phyloP scores from a whole-genome alignment of 2,888 invertebrate genomes.

The Theretra japonica region DNA sequence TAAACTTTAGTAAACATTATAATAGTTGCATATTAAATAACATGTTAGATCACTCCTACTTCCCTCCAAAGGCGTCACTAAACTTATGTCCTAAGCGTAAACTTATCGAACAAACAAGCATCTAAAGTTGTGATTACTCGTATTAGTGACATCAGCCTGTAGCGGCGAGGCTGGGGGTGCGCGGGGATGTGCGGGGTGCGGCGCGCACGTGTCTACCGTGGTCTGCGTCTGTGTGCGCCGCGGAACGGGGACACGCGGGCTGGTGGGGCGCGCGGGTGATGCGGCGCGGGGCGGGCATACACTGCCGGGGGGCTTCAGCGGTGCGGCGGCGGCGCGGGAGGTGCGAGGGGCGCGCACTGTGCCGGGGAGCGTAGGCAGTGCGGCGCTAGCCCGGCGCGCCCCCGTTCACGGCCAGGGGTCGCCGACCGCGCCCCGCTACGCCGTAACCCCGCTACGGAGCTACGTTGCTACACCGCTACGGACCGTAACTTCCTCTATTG shows the following conservation, averaged over 20 bases:
- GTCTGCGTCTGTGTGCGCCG: conserved; percentile 39
- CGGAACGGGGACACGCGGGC: conserved; percentile 34
- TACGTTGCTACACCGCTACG: conserved; percentile 60
- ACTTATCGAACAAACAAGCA: conserved; percentile 17
- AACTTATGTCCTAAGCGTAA: background rate
- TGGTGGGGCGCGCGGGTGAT: conserved; percentile 17
- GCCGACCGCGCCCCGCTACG: conserved; percentile 82
- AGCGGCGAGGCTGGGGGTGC: conserved; percentile 1
- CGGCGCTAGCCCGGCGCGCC: conserved; percentile 67
- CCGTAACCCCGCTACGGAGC: conserved; percentile 77
- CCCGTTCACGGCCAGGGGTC: conserved; percentile 85
- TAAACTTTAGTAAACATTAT: background rate
- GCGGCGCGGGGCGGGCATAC: conserved; percentile 66
- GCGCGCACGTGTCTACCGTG: conserved; percentile 64
- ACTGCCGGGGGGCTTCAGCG: conserved; percentile 85
- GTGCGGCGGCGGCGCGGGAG: conserved; percentile 50
- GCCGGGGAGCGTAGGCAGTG: conserved; percentile 47
- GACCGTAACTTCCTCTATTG: conserved; percentile 75
- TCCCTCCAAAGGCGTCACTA: background rate
- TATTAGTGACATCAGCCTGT: conserved; percentile 46
- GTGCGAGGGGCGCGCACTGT: conserved; percentile 36
- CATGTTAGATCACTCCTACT: too few species aligned
- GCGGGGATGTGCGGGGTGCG: conserved; percentile 49
- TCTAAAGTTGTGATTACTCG: conserved; percentile 34
- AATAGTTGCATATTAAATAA: background rate